Conservation (phyloP, 2,113 vertebrate genomes). For the Petrocephalus zakoni region DNA sequence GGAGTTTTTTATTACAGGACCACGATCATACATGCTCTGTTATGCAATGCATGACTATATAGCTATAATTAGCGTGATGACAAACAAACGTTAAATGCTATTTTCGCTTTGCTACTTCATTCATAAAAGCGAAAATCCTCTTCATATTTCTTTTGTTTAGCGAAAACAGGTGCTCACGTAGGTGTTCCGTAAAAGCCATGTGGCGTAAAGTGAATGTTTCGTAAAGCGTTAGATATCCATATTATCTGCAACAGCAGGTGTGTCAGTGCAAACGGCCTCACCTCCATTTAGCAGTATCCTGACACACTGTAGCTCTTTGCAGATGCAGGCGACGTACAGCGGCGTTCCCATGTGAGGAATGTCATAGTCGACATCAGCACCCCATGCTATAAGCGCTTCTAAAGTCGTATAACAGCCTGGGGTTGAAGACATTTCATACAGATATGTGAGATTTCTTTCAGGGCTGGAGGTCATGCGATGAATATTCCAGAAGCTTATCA, state of each 20-base stretch:
- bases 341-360: slow-evolving; percentile 87
- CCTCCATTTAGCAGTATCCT: slow-evolving; percentile 86
- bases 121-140: neutral
- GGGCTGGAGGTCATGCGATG: neutral
- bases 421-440: slow-evolving; percentile 2
- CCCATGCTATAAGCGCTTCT: slow-evolving; percentile 81
- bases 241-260: neutral
- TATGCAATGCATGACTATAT: no score
- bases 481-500: neutral
- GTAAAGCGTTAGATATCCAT: no score
- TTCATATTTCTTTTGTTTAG: neutral
- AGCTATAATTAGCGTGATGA: neutral
- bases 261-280: slow-evolving; percentile 39
- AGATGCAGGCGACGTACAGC: slow-evolving; percentile 81
- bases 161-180: neutral
- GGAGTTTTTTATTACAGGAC: neutral
- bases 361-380: slow-evolving; percentile 84
- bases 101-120: neutral
- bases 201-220: no score
- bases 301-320: slow-evolving; percentile 79
- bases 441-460: neutral
- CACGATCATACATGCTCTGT: neutral
- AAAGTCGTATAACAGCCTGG: slow-evolving; percentile 85
- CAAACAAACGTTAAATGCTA: neutral
- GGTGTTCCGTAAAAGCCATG: neutral